These are phyloP conservation scores for Tenthredo notha DNA, from an alignment of 2,888 invertebrate species.

Conservation along the genomic window DNA sequence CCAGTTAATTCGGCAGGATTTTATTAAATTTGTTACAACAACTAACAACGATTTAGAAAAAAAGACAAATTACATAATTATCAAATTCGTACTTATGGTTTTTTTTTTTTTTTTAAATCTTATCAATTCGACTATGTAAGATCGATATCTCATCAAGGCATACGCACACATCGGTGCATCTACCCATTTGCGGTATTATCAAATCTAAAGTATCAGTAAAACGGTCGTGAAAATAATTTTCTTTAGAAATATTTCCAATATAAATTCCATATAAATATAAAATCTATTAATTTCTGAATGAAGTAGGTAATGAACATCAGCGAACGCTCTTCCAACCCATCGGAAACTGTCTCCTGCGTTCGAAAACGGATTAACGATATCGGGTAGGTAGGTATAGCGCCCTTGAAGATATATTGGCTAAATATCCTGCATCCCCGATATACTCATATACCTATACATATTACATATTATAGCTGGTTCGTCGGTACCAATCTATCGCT, in stretches of 20 bases:
- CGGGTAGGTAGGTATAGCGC: background rate
- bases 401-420: slow-evolving; percentile 26
- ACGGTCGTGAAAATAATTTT: background rate
- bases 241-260: background rate
- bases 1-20: background rate
- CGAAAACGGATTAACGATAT: slow-evolving; percentile 35
- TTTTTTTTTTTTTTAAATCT: background rate
- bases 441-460: background rate
- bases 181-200: background rate
- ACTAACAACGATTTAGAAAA: background rate
- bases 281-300: slow-evolving; percentile 1
- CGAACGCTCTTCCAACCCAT: background rate
- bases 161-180: background rate
- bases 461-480: background rate
- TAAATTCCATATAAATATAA: background rate
- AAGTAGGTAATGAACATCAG: background rate
- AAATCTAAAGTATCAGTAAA: background rate
- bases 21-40: background rate
- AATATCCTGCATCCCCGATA: slow-evolving; percentile 19
- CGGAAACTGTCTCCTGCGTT: background rate
- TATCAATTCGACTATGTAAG: background rate
- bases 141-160: background rate
- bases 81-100: background rate
- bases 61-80: background rate
- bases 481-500: slow-evolving; percentile 28